A percentile compares a stretch with the other conserved stretches of the same genome.
Evolutionary conservation across 2,797 vertebrate genomes (phyloP).

Genomic region (Sciurus vulgaris): DNA sequence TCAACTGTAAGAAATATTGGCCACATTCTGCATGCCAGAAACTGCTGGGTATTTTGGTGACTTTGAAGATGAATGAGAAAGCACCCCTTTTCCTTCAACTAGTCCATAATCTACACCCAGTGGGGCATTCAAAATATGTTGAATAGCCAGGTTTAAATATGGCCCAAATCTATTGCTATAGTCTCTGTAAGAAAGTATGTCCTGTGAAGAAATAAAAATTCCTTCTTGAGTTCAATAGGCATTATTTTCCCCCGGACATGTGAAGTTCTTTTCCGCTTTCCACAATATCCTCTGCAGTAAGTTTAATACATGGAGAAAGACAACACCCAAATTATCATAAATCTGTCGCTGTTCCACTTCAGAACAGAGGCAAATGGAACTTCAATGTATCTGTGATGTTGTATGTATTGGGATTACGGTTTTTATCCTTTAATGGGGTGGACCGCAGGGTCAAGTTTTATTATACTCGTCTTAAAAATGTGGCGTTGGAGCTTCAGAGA

Average conservation of each 20-base stretch:
- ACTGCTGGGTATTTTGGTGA: neutral
- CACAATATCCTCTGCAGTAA: slow-evolving; percentile 61
- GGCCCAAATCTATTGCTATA: neutral
- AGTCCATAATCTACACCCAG: neutral
- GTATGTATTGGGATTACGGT: slow-evolving; percentile 52
- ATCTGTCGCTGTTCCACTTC: slow-evolving; percentile 74
- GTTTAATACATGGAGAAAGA: slow-evolving; percentile 78
- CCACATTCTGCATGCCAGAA: neutral
- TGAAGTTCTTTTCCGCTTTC: slow-evolving; percentile 48
- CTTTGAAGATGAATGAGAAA: neutral
- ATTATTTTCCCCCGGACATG: slow-evolving; percentile 47
- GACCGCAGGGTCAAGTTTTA: slow-evolving; percentile 71
- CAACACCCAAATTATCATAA: slow-evolving; percentile 76
- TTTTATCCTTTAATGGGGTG: slow-evolving; percentile 74
- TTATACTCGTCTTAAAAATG: slow-evolving; percentile 67
- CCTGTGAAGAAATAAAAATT: slow-evolving; percentile 50
- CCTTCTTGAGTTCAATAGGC: slow-evolving; percentile 4
- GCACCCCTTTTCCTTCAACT: neutral
- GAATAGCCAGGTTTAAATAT: neutral
- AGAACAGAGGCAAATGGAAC: slow-evolving; percentile 67
- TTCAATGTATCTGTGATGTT: slow-evolving; percentile 38
- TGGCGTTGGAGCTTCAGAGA: slow-evolving; percentile 67
- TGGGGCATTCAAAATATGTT: neutral
- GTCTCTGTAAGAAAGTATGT: neutral
- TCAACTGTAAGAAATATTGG: neutral